Conservation (phyloP, 2,888 invertebrate genomes). For the Andrena camellia region DNA sequence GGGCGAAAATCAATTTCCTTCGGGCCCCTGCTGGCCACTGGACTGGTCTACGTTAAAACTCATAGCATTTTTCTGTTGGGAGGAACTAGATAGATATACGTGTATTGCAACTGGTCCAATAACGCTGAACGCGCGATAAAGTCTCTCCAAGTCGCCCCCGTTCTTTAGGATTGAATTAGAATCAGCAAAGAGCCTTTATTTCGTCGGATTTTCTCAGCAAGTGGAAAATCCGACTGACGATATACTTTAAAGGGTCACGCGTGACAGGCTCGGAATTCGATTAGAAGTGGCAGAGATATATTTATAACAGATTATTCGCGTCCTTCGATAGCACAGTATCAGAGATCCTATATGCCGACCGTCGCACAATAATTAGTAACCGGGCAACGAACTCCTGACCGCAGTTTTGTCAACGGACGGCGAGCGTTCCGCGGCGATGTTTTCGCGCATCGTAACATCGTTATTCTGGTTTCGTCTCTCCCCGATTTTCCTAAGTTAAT, state of each 20-base stretch:
- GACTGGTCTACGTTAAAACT: slow-evolving; percentile 21
- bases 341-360: neutral
- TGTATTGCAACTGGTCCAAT: neutral
- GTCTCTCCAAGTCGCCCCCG: neutral
- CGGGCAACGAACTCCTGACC: neutral
- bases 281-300: neutral
- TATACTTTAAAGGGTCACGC: neutral
- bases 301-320: neutral
- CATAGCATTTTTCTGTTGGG: slow-evolving; percentile 7
- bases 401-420: neutral
- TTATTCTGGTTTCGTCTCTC: slow-evolving; percentile 13
- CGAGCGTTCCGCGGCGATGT: slow-evolving; percentile 4
- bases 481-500: slow-evolving; percentile 42
- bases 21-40: slow-evolving; percentile 9
- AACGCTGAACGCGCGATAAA: neutral
- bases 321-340: neutral
- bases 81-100: neutral
- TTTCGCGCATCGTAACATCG: slow-evolving; percentile 25
- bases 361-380: neutral
- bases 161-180: neutral
- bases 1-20: slow-evolving; percentile 38
- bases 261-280: neutral
- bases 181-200: neutral
- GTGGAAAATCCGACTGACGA: neutral
- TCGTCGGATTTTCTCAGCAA: neutral